phyloP scores from a whole-genome alignment of 2,113 vertebrate species.

The Raja brachyura region DNA sequence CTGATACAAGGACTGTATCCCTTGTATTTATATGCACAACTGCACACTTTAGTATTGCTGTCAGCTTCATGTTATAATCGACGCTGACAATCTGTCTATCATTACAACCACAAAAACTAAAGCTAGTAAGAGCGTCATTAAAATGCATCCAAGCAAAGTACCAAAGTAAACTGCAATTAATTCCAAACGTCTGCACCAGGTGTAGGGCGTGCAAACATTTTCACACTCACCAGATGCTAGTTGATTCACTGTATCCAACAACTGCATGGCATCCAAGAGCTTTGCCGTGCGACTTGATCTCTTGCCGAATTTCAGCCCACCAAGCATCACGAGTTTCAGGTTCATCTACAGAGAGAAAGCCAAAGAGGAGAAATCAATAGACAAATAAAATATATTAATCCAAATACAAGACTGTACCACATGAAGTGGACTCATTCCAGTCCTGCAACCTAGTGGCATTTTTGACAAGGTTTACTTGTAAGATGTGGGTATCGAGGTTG shows the following conservation, averaged over 20 bases:
- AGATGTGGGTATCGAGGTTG: neutral
- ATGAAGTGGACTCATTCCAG: neutral
- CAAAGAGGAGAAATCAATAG: conserved; percentile 2
- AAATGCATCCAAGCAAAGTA: too few relatives aligned
- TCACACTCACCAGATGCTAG: conserved; percentile 87
- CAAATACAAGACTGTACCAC: neutral
- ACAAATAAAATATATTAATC: neutral
- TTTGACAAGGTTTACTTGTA: neutral
- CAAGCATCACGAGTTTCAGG: conserved; percentile 95
- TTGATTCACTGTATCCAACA: conserved; percentile 94
- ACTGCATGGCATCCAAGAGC: conserved; percentile 96
- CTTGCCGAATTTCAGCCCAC: conserved; percentile 99
- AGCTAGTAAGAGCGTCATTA: too few relatives aligned
- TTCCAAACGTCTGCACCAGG: neutral
- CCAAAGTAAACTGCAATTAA: neutral
- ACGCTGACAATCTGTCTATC: too few relatives aligned
- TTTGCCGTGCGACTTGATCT: conserved; percentile 98
- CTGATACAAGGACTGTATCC: too few relatives aligned
- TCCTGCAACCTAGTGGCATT: neutral
- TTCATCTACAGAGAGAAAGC: conserved; percentile 68
- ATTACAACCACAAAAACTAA: too few relatives aligned
- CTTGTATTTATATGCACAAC: too few relatives aligned
- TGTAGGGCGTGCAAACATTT: conserved; percentile 40
- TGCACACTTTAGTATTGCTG: too few relatives aligned
- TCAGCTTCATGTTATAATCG: too few relatives aligned